Conservation (phyloP, 1,140 invertebrate species). For the Aleiodes sp. region DNA sequence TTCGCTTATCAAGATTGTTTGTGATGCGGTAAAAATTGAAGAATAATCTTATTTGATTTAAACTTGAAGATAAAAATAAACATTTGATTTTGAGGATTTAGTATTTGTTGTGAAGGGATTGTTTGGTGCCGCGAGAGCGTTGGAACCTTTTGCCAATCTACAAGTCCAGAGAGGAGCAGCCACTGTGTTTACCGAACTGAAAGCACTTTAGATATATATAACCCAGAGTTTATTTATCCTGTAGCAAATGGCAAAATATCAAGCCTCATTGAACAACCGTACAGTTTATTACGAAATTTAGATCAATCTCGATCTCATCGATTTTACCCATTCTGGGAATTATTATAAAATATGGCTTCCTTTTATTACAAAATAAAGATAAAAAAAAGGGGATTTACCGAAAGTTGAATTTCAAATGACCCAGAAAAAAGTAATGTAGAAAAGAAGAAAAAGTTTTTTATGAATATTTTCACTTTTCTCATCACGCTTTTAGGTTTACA, state of each 20-base stretch:
- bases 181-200: neutral
- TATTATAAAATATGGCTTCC: neutral
- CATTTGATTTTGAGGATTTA: too few relatives aligned
- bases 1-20: too few relatives aligned
- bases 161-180: neutral
- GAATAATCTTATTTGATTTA: too few relatives aligned
- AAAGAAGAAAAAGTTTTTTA: neutral
- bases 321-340: neutral
- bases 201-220: neutral
- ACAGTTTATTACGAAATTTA: neutral
- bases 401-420: too few relatives aligned
- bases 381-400: neutral
- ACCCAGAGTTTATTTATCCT: too few relatives aligned
- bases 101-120: neutral
- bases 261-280: too few relatives aligned
- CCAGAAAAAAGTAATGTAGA: neutral
- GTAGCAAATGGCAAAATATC: too few relatives aligned
- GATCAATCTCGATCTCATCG: neutral
- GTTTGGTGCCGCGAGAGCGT: constrained; percentile 1
- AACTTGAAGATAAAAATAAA: too few relatives aligned
- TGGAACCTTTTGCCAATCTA: constrained; percentile 13
- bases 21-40: too few relatives aligned
- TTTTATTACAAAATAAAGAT: neutral
- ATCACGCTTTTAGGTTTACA: neutral
- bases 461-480: neutral